phyloP scores from a whole-genome alignment of 2,113 vertebrate genomes.

The Thunnus maccoyii region DNA sequence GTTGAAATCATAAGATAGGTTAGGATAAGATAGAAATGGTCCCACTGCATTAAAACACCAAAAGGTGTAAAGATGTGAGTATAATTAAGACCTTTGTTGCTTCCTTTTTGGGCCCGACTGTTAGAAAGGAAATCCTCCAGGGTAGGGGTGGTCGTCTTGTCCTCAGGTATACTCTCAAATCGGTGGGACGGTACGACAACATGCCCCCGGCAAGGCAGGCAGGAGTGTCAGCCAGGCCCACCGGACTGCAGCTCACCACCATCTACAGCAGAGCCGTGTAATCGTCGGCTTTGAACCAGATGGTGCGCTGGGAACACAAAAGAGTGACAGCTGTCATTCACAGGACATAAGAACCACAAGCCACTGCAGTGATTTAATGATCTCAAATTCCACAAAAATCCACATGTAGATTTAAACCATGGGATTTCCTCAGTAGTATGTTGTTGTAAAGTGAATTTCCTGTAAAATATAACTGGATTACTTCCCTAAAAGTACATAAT shows the following conservation, averaged over 20 bases:
- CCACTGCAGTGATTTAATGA: slow-evolving; percentile 20
- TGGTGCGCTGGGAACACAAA: slow-evolving; percentile 59
- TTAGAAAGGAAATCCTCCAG: slow-evolving; percentile 64
- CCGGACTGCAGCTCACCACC: slow-evolving; percentile 21
- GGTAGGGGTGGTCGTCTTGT: slow-evolving; percentile 46
- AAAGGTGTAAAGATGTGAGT: not conserved
- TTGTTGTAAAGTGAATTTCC: not conserved
- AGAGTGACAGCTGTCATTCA: slow-evolving; percentile 75
- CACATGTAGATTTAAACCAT: not conserved
- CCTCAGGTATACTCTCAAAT: slow-evolving; percentile 46
- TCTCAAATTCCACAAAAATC: not conserved
- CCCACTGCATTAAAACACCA: not conserved
- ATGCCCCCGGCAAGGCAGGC: slow-evolving; percentile 44
- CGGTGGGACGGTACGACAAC: slow-evolving; percentile 29
- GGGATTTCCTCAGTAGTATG: too few relatives aligned
- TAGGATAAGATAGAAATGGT: not conserved
- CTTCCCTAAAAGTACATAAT: not conserved
- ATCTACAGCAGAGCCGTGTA: slow-evolving; percentile 28
- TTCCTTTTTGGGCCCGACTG: slow-evolving; percentile 35
- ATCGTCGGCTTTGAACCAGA: slow-evolving; percentile 64
- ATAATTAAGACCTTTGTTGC: slow-evolving; percentile 41
- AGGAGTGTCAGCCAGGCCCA: slow-evolving; percentile 7
- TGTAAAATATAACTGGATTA: not conserved
- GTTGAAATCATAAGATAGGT: not conserved
- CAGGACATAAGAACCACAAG: not conserved